Percentiles rank a stretch among this genome's conserved stretches.
Conservation (phyloP, 2,113 vertebrate species). For the Actenoides hombroni region DNA sequence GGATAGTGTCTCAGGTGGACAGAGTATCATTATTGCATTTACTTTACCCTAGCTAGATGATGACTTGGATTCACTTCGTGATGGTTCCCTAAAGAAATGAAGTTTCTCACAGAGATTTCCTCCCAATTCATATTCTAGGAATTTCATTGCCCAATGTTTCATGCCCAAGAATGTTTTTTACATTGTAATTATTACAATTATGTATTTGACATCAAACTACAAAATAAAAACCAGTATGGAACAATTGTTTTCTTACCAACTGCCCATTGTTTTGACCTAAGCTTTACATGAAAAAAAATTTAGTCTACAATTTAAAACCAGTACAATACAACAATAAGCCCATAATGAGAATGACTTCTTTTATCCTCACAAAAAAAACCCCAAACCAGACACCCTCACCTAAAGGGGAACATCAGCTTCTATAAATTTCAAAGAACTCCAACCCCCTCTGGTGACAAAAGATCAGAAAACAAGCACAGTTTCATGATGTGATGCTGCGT, state of each 20-base stretch:
- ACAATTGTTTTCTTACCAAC: neutral
- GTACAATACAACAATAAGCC: neutral
- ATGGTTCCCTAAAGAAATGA: neutral
- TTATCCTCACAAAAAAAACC: neutral
- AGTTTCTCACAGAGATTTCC: neutral
- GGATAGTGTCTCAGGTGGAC: neutral
- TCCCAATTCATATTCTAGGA: neutral
- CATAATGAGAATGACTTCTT: neutral
- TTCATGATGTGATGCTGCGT: neutral
- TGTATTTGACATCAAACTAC: neutral
- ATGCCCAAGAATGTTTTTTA: neutral
- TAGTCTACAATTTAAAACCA: neutral
- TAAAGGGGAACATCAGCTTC: neutral
- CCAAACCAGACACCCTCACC: neutral
- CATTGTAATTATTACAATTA: neutral
- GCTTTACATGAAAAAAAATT: neutral
- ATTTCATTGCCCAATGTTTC: neutral
- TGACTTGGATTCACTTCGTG: neutral
- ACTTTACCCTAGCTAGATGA: neutral
- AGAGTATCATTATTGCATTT: neutral
- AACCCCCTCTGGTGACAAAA: slow-evolving; percentile 72
- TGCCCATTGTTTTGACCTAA: neutral
- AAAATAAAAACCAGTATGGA: neutral
- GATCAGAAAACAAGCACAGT: neutral
- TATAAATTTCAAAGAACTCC: slow-evolving; percentile 24